These are phyloP conservation scores for Pollachius pollachius DNA, from an alignment of 2,113 vertebrate genomes.

Conservation along the genomic window DNA sequence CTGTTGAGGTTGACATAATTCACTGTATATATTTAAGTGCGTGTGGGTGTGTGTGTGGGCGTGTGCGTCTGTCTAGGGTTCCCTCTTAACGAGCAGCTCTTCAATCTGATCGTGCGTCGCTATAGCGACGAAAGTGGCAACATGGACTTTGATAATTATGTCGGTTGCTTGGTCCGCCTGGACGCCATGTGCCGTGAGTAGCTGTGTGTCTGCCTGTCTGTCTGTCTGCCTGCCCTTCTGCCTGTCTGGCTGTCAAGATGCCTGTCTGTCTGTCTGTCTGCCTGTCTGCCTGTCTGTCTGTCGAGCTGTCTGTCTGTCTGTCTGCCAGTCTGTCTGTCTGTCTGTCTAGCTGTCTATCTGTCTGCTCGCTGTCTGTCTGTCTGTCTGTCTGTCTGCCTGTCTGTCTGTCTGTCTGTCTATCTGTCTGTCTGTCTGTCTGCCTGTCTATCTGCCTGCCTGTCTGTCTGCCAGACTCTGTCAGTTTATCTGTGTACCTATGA, in stretches of 20 bases:
- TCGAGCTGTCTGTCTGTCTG: neutral
- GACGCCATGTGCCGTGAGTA: slow-evolving; percentile 92
- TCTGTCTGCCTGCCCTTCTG: neutral
- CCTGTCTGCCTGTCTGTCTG: neutral
- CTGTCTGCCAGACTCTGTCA: no score
- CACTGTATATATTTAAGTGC: neutral
- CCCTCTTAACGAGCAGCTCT: slow-evolving; percentile 80
- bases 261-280: neutral
- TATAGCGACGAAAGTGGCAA: slow-evolving; percentile 76
- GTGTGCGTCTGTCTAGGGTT: slow-evolving; percentile 74
- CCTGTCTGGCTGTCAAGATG: neutral
- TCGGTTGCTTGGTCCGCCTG: slow-evolving; percentile 88
- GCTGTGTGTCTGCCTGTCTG: neutral
- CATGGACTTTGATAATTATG: slow-evolving; percentile 92
- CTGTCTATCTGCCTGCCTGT: no score
- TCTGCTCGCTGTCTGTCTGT: neutral
- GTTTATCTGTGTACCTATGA: no score
- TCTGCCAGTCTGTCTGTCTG: slow-evolving; percentile 16
- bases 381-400: neutral
- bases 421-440: neutral
- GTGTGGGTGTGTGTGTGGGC: slow-evolving; percentile 8
- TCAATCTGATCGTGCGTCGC: slow-evolving; percentile 75
- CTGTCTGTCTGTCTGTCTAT: neutral
- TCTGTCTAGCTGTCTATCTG: slow-evolving; percentile 13
- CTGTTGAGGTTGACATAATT: no score